These are phyloP conservation scores for Carettochelys insculpta DNA, from an alignment of 2,113 vertebrate genomes.

Conservation along the genomic window DNA sequence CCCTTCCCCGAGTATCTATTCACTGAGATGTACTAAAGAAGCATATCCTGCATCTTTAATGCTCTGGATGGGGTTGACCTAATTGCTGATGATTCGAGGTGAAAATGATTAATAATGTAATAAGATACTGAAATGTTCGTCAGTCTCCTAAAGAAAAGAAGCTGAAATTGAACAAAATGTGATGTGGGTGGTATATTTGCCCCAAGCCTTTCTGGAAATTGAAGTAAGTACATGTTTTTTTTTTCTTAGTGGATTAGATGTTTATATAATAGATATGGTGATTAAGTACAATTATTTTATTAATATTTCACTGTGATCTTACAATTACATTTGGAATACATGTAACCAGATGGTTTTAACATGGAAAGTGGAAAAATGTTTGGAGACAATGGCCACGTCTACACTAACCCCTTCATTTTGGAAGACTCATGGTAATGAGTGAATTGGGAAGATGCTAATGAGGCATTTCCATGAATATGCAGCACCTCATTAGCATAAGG, in stretches of 20 bases:
- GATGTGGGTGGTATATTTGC: not conserved
- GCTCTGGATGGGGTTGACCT: not conserved
- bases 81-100: not conserved
- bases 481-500: too few relatives aligned
- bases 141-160: not conserved
- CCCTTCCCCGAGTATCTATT: not conserved
- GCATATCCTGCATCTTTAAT: not conserved
- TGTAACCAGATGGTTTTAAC: not conserved
- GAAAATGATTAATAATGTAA: not conserved
- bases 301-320: not conserved
- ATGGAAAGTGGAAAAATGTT: too few relatives aligned
- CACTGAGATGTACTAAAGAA: not conserved
- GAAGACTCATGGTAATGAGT: too few relatives aligned
- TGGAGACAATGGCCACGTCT: not conserved
- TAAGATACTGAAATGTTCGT: not conserved
- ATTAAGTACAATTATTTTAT: not conserved
- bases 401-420: too few relatives aligned
- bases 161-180: not conserved
- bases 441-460: too few relatives aligned
- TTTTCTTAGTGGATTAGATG: not conserved
- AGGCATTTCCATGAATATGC: too few relatives aligned
- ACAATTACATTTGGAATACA: not conserved
- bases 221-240: not conserved
- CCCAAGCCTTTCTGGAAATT: not conserved
- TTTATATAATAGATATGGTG: not conserved